phyloP scores from a whole-genome alignment of 2,113 vertebrate species.

The Hassar affinis region DNA sequence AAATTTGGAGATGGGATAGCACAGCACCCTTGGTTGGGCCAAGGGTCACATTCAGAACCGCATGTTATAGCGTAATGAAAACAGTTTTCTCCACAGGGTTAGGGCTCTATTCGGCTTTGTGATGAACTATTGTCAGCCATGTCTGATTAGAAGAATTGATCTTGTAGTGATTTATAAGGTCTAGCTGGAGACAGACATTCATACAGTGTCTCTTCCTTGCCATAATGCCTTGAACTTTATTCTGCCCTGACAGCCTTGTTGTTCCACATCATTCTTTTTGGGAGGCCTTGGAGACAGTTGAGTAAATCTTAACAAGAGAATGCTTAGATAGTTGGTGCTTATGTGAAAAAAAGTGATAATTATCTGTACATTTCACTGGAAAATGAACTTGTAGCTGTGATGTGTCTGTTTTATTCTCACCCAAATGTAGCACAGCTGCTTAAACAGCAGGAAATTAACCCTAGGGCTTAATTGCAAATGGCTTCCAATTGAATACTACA shows the following conservation, averaged over 20 bases:
- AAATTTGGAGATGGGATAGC: neutral
- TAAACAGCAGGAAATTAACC: neutral
- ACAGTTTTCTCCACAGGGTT: constrained; percentile 16
- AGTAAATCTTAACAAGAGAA: neutral
- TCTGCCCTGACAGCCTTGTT: constrained; percentile 3
- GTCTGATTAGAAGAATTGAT: constrained; percentile 17
- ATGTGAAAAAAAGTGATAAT: neutral
- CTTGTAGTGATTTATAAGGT: constrained; percentile 15
- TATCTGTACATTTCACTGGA: neutral
- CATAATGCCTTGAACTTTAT: constrained; percentile 12
- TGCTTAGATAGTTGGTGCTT: neutral
- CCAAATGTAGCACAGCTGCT: neutral
- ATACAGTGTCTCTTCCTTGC: constrained; percentile 8
- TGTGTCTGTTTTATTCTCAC: neutral
- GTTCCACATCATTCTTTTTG: neutral
- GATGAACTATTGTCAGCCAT: constrained; percentile 20
- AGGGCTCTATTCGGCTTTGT: neutral
- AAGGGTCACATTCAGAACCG: neutral
- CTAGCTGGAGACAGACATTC: neutral
- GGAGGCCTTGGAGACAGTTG: neutral
- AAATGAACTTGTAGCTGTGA: neutral
- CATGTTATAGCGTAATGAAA: neutral
- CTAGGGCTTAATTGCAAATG: neutral
- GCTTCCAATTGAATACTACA: neutral
- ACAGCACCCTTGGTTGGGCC: neutral